These are phyloP conservation scores for Corticium candelabrum DNA, from an alignment of 37 sponge, comb jelly and placozoan genomes.

Conservation along the genomic window DNA sequence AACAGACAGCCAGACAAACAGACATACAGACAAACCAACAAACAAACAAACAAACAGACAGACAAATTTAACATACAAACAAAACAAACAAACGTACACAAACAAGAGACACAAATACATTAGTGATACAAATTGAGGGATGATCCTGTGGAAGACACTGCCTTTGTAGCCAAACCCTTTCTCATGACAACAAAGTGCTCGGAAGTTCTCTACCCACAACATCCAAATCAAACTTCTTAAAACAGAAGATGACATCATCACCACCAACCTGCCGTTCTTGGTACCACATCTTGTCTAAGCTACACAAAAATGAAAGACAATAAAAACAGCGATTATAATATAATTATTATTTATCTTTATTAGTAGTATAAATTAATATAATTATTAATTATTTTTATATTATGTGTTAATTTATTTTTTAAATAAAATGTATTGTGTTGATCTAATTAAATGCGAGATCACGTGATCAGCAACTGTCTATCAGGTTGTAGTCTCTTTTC, in stretches of 20 bases:
- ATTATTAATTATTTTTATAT: no score
- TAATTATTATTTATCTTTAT: no score
- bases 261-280: slow-evolving; percentile 14
- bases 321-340: neutral
- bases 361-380: no score
- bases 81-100: neutral
- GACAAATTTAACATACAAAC: no score
- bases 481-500: no score
- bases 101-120: neutral
- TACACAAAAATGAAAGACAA: neutral
- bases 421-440: no score
- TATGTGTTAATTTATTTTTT: no score
- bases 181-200: slow-evolving; percentile 85
- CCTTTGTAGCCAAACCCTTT: slow-evolving; percentile 94
- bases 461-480: no score
- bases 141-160: slow-evolving; percentile 88
- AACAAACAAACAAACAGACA: no score
- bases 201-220: slow-evolving; percentile 66
- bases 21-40: no score
- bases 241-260: neutral
- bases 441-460: no score
- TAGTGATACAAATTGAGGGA: slow-evolving; percentile 83
- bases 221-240: neutral
- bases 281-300: slow-evolving; percentile 9
- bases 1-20: no score